Percentiles rank a stretch among this genome's conserved stretches.
phyloP scores from a whole-genome alignment of 2,797 vertebrate species.

The Esox masquinongy region DNA sequence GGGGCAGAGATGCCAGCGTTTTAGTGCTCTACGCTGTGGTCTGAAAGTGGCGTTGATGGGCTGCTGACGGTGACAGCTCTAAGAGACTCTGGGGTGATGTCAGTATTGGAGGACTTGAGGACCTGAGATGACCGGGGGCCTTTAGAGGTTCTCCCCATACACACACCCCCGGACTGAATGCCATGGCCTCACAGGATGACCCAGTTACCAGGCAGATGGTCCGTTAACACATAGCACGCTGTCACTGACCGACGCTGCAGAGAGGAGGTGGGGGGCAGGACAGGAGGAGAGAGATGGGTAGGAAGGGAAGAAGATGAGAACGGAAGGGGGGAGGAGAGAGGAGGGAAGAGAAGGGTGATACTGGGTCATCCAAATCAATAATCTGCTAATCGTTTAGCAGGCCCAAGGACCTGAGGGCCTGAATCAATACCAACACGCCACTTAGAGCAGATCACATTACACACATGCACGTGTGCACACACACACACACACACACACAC shows the following conservation, averaged over 20 bases:
- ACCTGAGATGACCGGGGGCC: too few relatives aligned
- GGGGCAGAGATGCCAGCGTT: too few relatives aligned
- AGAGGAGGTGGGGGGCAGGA: not conserved
- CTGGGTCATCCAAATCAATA: slow-evolving; percentile 32
- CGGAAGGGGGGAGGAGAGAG: not conserved
- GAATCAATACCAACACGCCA: slow-evolving; percentile 40
- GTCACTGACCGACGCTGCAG: not conserved
- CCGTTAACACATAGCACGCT: too few relatives aligned
- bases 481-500: slow-evolving; percentile 4
- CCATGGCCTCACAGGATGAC: too few relatives aligned
- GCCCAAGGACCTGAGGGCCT: slow-evolving; percentile 27
- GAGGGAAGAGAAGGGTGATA: not conserved
- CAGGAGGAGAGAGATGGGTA: slow-evolving; percentile 21
- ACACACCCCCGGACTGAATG: too few relatives aligned
- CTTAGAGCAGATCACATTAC: slow-evolving; percentile 12
- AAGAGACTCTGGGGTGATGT: too few relatives aligned
- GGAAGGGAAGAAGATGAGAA: not conserved
- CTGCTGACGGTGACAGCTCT: too few relatives aligned
- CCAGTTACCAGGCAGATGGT: too few relatives aligned
- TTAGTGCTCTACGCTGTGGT: too few relatives aligned
- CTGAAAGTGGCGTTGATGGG: too few relatives aligned
- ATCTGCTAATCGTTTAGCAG: slow-evolving; percentile 23
- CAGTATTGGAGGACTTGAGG: too few relatives aligned
- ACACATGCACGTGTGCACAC: slow-evolving; percentile 3
- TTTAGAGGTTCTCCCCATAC: too few relatives aligned